Base-by-base conservation (phyloP, 2,888 invertebrate genomes). In the Scaptomyza reducta region DNA sequence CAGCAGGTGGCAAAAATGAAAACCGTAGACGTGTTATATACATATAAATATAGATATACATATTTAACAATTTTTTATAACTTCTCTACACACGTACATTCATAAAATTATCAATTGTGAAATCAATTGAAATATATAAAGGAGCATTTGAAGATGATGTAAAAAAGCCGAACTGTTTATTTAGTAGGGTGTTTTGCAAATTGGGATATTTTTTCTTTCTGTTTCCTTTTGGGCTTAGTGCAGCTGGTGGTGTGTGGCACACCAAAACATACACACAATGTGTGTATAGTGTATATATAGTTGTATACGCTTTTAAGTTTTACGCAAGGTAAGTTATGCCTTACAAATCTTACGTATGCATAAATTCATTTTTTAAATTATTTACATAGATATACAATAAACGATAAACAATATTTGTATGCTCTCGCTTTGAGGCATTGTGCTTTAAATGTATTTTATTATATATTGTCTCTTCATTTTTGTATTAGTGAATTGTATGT, bases 251-350 rank as follows among this genome's bases (percentile, higher is more conserved):
- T 22, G 33, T 49, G 54, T 61, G 42, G 53, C 46, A 55, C 14
- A 53, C 55, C n/a, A n/a, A 68, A 57, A 45, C 47, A 53, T 73
- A 62, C 68, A 49, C 35, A 63, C 54, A 57, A 33, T 64, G 54
- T 44, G 44, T 56, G 42, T 54, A 50, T 56, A 54, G 62, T 59
- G 60, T 67, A 49, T 54, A 31, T 31, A 63, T 69, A 74, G 70
- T 76, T 59, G 58, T 58, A 67, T 67, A 67, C 72, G 74, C 67
- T 74, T 76, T 74, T 74, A 74, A 59, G 76, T 74, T 74, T 67
- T 14, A 50, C 67, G 74, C 68, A 74, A 74, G 74, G 74, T 74
- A 74, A 74, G 74, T 74, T 73, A 49, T 58, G 72, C 66, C 66
- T 66, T 66, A 71, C 72, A 50, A 50, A 67, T 75, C 29, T 55